Conservation (phyloP, 2,888 invertebrate genomes). For the Sialis fuliginosa region DNA sequence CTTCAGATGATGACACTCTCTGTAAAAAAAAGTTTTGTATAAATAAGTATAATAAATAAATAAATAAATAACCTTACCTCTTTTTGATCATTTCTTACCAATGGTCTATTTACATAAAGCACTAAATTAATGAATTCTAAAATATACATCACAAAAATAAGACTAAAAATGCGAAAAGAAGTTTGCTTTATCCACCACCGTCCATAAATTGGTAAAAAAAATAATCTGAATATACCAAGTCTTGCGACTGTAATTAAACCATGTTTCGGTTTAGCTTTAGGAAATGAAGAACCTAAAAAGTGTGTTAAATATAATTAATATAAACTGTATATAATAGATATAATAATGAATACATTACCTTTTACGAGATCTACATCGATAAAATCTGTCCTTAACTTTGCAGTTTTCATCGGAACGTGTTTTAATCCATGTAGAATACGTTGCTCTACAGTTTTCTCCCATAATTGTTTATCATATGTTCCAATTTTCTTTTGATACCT, state of each 20-base stretch:
- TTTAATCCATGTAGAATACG: constrained; percentile 72
- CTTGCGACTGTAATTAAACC: constrained; percentile 71
- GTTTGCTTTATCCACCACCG: constrained; percentile 89
- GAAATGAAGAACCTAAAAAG: constrained; percentile 73
- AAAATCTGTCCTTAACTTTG: constrained; percentile 73
- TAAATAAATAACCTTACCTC: neutral
- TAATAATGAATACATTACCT: constrained; percentile 35
- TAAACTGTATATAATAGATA: neutral
- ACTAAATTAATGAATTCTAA: constrained; percentile 49
- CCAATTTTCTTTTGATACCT: constrained; percentile 95
- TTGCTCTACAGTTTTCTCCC: constrained; percentile 92
- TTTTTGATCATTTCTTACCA: neutral
- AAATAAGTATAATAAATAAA: constrained; percentile 1
- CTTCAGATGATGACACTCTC: constrained; percentile 45
- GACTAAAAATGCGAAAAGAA: constrained; percentile 51
- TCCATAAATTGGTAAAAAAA: constrained; percentile 69
- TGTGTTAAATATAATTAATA: neutral
- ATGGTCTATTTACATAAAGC: constrained; percentile 26
- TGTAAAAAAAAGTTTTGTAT: constrained; percentile 18
- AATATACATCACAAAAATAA: constrained; percentile 61
- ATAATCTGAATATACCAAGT: constrained; percentile 61
- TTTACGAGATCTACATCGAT: constrained; percentile 93
- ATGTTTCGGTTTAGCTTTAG: constrained; percentile 89
- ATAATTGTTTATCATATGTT: constrained; percentile 91
- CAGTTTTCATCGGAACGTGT: constrained; percentile 60